Evolutionary conservation across 1,140 invertebrate species (phyloP), one percentile per base, ranked within the genome.

Genomic region (Cryptotermes secundus): DNA sequence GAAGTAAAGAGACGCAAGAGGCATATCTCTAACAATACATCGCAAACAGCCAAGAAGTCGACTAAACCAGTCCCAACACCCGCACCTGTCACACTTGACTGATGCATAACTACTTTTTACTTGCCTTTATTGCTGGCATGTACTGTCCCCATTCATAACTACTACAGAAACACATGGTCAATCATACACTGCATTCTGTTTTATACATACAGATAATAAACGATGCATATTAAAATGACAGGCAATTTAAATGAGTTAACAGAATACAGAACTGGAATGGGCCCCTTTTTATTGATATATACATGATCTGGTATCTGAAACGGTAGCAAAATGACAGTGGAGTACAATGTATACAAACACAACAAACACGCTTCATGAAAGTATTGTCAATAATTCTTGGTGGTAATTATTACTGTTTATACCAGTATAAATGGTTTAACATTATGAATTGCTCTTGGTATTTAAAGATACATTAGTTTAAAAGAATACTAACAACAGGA

Each of bases 261-360:
- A 72, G 59, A 72, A 26, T 72, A 72, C n/a, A 72, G 31, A 72
- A 12, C 26, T 72, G 59, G 59, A 72, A n/a, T 72, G 59, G n/a
- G n/a, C n/a, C n/a, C 59, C 59, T 72, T 72, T 72, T 3, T 31
- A n/a, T 72, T 72, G 10, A 72, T 72, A 10, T 6, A n/a, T 72
- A 72, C 9, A 31, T n/a, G 45, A 49, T 72, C 59, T 36, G 34
- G 35, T 79, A 35, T 79, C 34, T 83, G 12, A 35, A 31, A 65
- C n/a, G 42, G 83, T 83, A 38, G 42, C 36, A 83, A 83, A 79
- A 53, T 72, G 22, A 42, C 42, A 49, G 31, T 9, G 79, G 10
- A 83, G 26, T 59, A 36, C 53, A 35, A 34, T 36, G 2, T 34
- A 42, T 72, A 83, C 79, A 59, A 83, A 65, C 34, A 65, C 31